A percentile compares a stretch with the other conserved stretches of the same genome.
These are phyloP conservation scores for Sycophila texana DNA, from an alignment of 2,888 invertebrate genomes.

Conservation along the genomic window DNA sequence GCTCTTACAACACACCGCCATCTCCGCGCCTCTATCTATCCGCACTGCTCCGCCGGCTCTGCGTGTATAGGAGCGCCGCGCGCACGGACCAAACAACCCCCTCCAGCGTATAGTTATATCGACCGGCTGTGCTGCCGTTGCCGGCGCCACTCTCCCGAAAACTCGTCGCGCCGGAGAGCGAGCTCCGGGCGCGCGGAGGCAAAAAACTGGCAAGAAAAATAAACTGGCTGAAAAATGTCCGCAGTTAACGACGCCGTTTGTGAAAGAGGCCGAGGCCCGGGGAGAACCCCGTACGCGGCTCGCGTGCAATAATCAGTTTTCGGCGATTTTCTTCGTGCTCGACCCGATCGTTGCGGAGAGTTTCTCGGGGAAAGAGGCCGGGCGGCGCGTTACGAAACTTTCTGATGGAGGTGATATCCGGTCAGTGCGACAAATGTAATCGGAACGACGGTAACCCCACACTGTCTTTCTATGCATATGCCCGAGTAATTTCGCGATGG, in stretches of 20 bases:
- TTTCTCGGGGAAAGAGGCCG: neutral
- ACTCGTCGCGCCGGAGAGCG: conserved; percentile 47
- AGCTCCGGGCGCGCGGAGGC: too few species aligned
- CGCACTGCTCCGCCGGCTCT: conserved; percentile 46
- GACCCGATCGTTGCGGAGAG: neutral
- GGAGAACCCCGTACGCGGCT: neutral
- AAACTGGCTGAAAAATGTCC: conserved; percentile 14
- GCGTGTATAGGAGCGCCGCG: conserved; percentile 59
- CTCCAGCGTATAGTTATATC: conserved; percentile 66
- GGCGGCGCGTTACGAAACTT: conserved; percentile 3
- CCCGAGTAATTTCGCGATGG: conserved; percentile 18
- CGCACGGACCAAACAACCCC: conserved; percentile 68
- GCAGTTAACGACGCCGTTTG: neutral
- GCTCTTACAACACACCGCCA: conserved; percentile 53
- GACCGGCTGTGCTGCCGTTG: conserved; percentile 62
- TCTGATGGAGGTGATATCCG: conserved; percentile 24
- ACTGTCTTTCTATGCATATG: neutral
- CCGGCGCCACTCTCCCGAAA: conserved; percentile 55
- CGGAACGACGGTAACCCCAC: conserved; percentile 20
- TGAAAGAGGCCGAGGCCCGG: neutral
- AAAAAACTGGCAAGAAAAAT: neutral
- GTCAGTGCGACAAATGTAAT: conserved; percentile 24
- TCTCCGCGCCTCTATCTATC: conserved; percentile 38
- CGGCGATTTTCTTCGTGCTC: neutral
- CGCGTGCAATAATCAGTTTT: neutral